Base-by-base conservation (phyloP, 2,113 vertebrate species). In the Hydrolagus affinis region DNA sequence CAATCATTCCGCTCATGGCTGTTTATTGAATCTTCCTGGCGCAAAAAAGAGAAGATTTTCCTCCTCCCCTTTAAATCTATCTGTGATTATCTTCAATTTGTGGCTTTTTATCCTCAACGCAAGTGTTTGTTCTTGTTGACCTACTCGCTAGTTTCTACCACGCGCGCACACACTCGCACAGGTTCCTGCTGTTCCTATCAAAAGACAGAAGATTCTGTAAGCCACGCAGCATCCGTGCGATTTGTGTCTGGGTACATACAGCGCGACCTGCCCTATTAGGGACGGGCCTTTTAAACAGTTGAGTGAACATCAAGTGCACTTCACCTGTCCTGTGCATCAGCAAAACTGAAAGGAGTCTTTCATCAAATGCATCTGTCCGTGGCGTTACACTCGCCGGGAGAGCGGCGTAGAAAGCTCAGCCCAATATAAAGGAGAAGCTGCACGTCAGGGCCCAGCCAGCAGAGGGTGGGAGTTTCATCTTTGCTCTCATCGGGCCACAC, bases 311-410 rank as follows among this genome's bases (percentile, higher is more conserved):
- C 56, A 77, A 77, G 30, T 77, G n/a, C 12, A 77, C n/a, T 23
- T 77, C 75, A 77, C 75, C 56, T 75, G 73, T 57, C 30, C 73
- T 56, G 2, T 8, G 32, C 30, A 60, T 77, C 44, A 57, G 11
- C 75, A 77, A 77, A 77, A 59, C 56, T 23, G 21, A 60, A 57
- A 75, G 56, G 14, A 11, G 23, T 14, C 75, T 77, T 77, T 60
- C 75, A 77, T 60, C 75, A 56, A 10, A 56, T 75, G 19, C 73
- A 75, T 75, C 73, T 75, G 32, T 75, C 73, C 73, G 21, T 44
- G 56, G 17, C 19, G 19, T 56, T 75, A 56, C 17, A 75, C 73
- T 11, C 9, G 73, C 9, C 32, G 56, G 10, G 44, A n/a, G 19
- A 44, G 44, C 0, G 44, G 30, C 30, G 17, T 44, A 56, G 17